Evolutionary conservation across 2,888 invertebrate species (phyloP).

Genomic region (Pocota personata): DNA sequence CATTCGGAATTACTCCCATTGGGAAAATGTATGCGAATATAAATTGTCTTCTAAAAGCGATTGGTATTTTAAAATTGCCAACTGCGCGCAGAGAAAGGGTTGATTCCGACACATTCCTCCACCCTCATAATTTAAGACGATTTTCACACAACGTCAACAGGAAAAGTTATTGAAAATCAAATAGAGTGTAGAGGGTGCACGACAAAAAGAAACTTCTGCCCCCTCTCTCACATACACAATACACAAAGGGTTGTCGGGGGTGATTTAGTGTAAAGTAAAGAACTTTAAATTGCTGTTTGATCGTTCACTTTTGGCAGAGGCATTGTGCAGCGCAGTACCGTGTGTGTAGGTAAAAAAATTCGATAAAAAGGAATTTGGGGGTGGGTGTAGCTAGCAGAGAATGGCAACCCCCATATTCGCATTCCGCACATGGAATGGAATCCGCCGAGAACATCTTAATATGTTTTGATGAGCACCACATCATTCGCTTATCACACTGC

Average conservation of each 20-base stretch:
- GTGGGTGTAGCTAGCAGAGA: slow-evolving; percentile 13
- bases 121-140: slow-evolving; percentile 72
- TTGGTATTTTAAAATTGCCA: slow-evolving; percentile 73
- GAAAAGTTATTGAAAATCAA: slow-evolving; percentile 72
- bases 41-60: slow-evolving; percentile 72
- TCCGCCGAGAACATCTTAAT: slow-evolving; percentile 45
- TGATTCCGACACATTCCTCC: slow-evolving; percentile 58
- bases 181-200: slow-evolving; percentile 55
- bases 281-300: slow-evolving; percentile 73
- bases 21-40: slow-evolving; percentile 70
- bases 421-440: slow-evolving; percentile 54
- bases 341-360: neutral
- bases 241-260: slow-evolving; percentile 69
- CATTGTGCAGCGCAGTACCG: neutral
- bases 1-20: slow-evolving; percentile 69
- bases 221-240: neutral
- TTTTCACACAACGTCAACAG: slow-evolving; percentile 73
- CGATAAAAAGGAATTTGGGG: slow-evolving; percentile 35
- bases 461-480: slow-evolving; percentile 59
- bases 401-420: slow-evolving; percentile 48
- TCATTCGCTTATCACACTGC: slow-evolving; percentile 60
- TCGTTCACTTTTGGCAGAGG: slow-evolving; percentile 60
- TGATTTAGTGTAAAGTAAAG: slow-evolving; percentile 73
- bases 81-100: slow-evolving; percentile 60
- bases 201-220: slow-evolving; percentile 45